A percentile compares a stretch with the other conserved stretches of the same genome.
phyloP scores from a whole-genome alignment of 2,888 invertebrate species.

The Aleiodes leptofemur region DNA sequence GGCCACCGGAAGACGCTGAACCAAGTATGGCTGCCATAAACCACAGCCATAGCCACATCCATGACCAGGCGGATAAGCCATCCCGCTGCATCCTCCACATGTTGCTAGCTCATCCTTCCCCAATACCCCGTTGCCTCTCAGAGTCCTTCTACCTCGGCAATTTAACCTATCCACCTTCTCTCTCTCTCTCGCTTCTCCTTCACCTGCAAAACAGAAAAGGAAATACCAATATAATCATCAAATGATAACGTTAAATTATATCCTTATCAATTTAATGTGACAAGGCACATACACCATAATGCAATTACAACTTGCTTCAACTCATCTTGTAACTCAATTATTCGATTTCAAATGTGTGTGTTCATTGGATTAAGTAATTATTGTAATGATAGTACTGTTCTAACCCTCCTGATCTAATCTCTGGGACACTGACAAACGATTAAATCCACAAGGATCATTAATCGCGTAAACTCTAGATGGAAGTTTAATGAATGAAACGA shows the following conservation, averaged over 20 bases:
- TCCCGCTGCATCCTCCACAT: slow-evolving; percentile 72
- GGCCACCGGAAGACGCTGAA: slow-evolving; percentile 60
- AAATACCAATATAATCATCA: slow-evolving; percentile 21
- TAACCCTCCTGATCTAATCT: slow-evolving; percentile 24
- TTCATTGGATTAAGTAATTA: slow-evolving; percentile 33
- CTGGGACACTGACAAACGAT: slow-evolving; percentile 12
- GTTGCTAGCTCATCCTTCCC: slow-evolving; percentile 73
- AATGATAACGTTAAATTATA: slow-evolving; percentile 5
- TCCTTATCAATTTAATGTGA: slow-evolving; percentile 27
- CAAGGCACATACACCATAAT: slow-evolving; percentile 10
- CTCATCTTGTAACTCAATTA: slow-evolving; percentile 11
- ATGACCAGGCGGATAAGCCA: slow-evolving; percentile 70
- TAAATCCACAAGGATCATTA: slow-evolving; percentile 18
- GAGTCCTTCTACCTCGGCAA: slow-evolving; percentile 41
- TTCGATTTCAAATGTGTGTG: not conserved
- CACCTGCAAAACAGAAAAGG: slow-evolving; percentile 57
- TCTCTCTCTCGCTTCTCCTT: slow-evolving; percentile 24
- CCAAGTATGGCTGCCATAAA: slow-evolving; percentile 68
- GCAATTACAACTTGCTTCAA: slow-evolving; percentile 18
- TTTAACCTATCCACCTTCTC: slow-evolving; percentile 37
- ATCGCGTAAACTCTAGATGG: slow-evolving; percentile 3
- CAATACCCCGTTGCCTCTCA: slow-evolving; percentile 35
- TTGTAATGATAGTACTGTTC: slow-evolving; percentile 18
- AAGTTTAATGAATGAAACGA: slow-evolving; percentile 32
- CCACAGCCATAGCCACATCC: slow-evolving; percentile 73